phyloP scores from a whole-genome alignment of 2,113 vertebrate species.

The Alectura lathami region DNA sequence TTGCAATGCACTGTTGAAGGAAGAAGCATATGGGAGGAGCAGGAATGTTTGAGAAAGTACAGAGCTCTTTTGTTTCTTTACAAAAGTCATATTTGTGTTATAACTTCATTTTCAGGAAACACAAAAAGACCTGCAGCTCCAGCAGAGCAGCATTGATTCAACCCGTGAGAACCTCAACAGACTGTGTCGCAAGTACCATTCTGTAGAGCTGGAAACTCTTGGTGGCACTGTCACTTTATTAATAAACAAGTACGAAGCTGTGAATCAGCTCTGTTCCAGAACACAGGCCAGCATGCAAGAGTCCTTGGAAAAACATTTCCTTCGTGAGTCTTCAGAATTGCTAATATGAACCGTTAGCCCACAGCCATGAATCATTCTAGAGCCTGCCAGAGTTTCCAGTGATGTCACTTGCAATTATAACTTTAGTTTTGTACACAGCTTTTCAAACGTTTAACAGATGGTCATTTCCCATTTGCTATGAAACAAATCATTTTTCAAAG shows the following conservation, averaged over 20 bases:
- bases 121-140: conserved; percentile 85
- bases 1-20: neutral
- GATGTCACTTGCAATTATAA: conserved; percentile 5
- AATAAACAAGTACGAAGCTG: conserved; percentile 85
- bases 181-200: conserved; percentile 88
- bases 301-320: conserved; percentile 85
- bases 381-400: conserved; percentile 43
- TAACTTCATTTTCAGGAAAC: conserved; percentile 78
- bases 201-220: conserved; percentile 83
- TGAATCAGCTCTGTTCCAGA: conserved; percentile 81
- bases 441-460: neutral
- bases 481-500: neutral
- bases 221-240: conserved; percentile 84
- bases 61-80: neutral
- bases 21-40: neutral
- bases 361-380: conserved; percentile 5
- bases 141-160: conserved; percentile 82
- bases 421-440: neutral
- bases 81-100: neutral
- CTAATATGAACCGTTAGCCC: neutral
- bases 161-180: conserved; percentile 85
- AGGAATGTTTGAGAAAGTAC: neutral
- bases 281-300: conserved; percentile 86
- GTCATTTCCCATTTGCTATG: neutral
- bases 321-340: conserved; percentile 74